Evolutionary conservation across 2,888 invertebrate species (phyloP).

Genomic region (Eupeodes latifasciatus): DNA sequence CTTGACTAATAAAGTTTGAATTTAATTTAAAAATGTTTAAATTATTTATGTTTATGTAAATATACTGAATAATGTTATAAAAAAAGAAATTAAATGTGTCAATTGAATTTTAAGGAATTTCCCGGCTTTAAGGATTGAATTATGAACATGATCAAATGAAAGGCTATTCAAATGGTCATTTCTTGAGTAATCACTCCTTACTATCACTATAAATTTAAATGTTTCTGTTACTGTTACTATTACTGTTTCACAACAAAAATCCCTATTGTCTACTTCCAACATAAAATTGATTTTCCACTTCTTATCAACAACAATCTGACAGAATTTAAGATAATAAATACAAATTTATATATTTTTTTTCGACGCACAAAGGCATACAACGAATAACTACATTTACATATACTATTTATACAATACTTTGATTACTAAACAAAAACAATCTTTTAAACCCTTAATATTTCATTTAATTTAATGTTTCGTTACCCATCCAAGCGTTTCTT

Average conservation of each 20-base stretch:
- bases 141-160: not conserved
- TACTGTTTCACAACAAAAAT: not conserved
- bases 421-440: conserved; percentile 22
- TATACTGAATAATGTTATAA: not conserved
- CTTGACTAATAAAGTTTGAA: not conserved
- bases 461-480: conserved; percentile 36
- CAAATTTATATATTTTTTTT: conserved; percentile 27
- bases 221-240: not conserved
- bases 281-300: conserved; percentile 9
- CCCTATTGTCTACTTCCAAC: conserved; percentile 11
- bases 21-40: not conserved
- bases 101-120: not conserved
- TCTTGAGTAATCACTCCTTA: not conserved
- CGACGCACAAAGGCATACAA: conserved; percentile 29
- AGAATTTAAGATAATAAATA: conserved; percentile 12
- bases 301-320: conserved; percentile 8
- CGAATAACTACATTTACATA: conserved; percentile 46
- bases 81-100: not conserved
- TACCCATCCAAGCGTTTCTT: conserved; percentile 31
- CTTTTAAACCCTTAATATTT: conserved; percentile 33
- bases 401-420: conserved; percentile 21
- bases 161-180: not conserved
- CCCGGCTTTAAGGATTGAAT: not conserved
- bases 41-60: not conserved
- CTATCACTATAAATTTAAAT: conserved; percentile 9